Percentiles rank a stretch among this genome's conserved stretches.
Evolutionary conservation across 2,797 vertebrate genomes (phyloP).

Genomic region (Halcyon leucocephala): DNA sequence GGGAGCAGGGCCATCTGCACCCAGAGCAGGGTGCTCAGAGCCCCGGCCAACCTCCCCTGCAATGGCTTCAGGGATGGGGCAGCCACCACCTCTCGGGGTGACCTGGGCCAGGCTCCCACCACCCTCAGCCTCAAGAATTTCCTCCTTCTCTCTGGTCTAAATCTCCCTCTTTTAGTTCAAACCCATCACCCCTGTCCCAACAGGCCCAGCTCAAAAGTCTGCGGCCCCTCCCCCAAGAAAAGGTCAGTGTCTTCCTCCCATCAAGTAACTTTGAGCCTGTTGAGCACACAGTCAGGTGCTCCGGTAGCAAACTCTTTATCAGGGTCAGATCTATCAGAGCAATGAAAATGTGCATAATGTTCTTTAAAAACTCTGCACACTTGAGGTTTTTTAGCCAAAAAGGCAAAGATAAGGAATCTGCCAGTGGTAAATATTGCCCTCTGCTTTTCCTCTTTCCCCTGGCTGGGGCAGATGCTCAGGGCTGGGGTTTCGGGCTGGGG

Average conservation of each 20-base stretch:
- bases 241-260: neutral
- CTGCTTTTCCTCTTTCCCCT: neutral
- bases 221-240: too few relatives aligned
- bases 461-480: neutral
- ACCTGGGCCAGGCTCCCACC: neutral
- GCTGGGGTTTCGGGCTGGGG: neutral
- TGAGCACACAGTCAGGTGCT: rapidly evolving
- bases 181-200: neutral
- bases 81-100: neutral
- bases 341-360: neutral
- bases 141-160: neutral
- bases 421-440: neutral
- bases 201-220: neutral
- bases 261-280: neutral
- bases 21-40: neutral
- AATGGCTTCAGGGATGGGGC: too few relatives aligned
- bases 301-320: neutral
- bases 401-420: neutral
- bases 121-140: too few relatives aligned
- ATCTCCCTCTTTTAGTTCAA: neutral
- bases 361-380: neutral
- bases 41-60: neutral
- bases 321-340: neutral
- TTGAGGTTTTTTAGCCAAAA: neutral
- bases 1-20: neutral